Evolutionary conservation across 2,888 invertebrate genomes (phyloP).

Genomic region (Pollenia labialis): DNA sequence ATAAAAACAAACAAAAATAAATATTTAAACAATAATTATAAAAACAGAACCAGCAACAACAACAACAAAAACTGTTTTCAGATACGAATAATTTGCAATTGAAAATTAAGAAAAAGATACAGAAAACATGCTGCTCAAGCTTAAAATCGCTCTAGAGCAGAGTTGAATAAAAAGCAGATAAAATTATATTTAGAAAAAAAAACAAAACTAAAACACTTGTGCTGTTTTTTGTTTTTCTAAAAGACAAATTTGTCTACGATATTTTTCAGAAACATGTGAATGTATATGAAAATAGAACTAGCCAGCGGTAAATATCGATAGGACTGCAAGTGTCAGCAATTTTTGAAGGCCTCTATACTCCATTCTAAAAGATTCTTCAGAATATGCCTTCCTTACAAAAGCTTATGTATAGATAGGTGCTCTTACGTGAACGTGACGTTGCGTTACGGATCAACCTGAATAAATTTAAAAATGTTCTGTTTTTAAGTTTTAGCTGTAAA

Average conservation of each 20-base stretch:
- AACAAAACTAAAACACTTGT: conserved; percentile 29
- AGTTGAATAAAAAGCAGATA: conserved; percentile 10
- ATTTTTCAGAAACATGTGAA: not conserved
- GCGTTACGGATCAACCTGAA: no score
- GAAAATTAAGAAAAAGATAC: not conserved
- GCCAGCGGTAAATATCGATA: no score
- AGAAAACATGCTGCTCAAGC: conserved; percentile 8
- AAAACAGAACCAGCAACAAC: not conserved
- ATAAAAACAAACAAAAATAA: conserved; percentile 44
- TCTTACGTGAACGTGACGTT: no score
- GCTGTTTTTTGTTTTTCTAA: conserved; percentile 7
- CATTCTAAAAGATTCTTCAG: no score
- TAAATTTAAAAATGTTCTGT: no score
- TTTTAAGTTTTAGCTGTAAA: no score
- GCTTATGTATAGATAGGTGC: no score
- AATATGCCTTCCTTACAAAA: no score
- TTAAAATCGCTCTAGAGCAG: conserved; percentile 43
- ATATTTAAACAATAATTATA: conserved; percentile 50
- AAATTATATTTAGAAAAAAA: conserved; percentile 32
- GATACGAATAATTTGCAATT: conserved; percentile 26
- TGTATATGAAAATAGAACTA: no score
- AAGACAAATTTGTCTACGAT: conserved; percentile 39
- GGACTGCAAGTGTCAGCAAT: no score
- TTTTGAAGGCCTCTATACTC: no score
- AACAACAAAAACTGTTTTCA: conserved; percentile 44